Base-by-base conservation (phyloP, 2,113 vertebrate genomes). In the Rynchops niger region DNA sequence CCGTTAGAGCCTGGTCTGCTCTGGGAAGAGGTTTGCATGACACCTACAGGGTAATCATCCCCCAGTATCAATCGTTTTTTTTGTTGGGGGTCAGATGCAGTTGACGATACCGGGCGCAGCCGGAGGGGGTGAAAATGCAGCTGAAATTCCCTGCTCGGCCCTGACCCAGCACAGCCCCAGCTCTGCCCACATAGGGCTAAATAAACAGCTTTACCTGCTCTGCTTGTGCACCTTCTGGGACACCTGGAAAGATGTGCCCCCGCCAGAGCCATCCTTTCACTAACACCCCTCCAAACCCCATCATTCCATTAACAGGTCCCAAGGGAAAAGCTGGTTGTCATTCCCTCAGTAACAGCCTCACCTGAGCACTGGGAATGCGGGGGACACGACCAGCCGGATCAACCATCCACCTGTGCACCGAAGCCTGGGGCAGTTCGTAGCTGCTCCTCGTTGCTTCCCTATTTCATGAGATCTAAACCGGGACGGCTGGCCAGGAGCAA, bases 351-450 rank as follows among this genome's bases (percentile, higher is more conserved):
- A 40, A 26, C 26, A 76, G 32, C 47, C 62, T 63, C 18, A 5
- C 23, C 4, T 1, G 23, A 72, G 38, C 62, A 1, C 55, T 50
- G 11, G 1, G 42, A 34, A 22, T 4, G 0, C 0, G 3, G n/a
- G 55, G 65, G 56, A 2, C 59, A 22, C 3, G 3, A 12, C 14
- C 1, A 2, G 25, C 3, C 0, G 0, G 29, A 34, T 6, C 13
- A 30, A 59, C n/a, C 13, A 26, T 11, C 55, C 2, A 8, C 19
- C 22, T 40, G 42, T 12, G 38, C 52, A 16, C 29, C 1, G 1
- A 23, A 42, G 22, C 52, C 76, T 21, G 52, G 25, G 34, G 11
- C n/a, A 8, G 11, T 59, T 55, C 45, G 40, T 6, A 45, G 36
- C 45, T 26, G 59, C 63, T 83, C 40, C 30, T 56, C 0, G 0